phyloP scores from a whole-genome alignment of 2,888 invertebrate species.

The Spodoptera picta region DNA sequence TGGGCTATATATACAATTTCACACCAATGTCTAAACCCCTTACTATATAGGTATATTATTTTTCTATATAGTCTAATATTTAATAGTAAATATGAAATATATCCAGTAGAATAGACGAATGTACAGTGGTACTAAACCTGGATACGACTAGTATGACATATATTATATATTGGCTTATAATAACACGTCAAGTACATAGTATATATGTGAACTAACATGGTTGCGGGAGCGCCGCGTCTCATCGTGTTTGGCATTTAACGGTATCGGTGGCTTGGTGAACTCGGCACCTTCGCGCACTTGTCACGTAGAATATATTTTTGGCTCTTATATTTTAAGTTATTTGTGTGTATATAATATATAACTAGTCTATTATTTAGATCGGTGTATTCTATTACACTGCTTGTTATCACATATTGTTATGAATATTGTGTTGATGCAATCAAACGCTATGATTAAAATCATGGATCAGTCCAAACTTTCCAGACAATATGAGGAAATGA shows the following conservation, averaged over 20 bases:
- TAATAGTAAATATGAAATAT: conserved; percentile 33
- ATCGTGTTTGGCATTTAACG: conserved; percentile 57
- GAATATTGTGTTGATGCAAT: conserved; percentile 65
- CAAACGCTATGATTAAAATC: conserved; percentile 60
- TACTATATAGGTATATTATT: conserved; percentile 52
- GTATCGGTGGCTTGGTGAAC: conserved; percentile 67
- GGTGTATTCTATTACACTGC: conserved; percentile 63
- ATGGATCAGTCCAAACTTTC: conserved; percentile 62
- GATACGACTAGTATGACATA: conserved; percentile 37
- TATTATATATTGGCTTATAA: conserved; percentile 56
- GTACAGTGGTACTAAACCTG: conserved; percentile 55
- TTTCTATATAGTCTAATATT: conserved; percentile 47
- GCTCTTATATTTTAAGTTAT: conserved; percentile 63
- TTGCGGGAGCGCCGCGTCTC: conserved; percentile 47
- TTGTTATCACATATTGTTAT: conserved; percentile 58
- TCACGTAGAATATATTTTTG: conserved; percentile 54
- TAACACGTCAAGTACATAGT: conserved; percentile 49
- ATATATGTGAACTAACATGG: conserved; percentile 56
- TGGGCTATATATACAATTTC: conserved; percentile 62
- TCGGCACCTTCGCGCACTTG: conserved; percentile 60
- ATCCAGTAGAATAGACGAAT: conserved; percentile 45
- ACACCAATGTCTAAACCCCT: conserved; percentile 61
- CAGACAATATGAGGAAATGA: conserved; percentile 75
- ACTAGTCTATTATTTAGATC: conserved; percentile 68
- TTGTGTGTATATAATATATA: conserved; percentile 68